These are phyloP conservation scores for Hippocampus abdominalis DNA, from an alignment of 2,113 vertebrate species.

Conservation along the genomic window DNA sequence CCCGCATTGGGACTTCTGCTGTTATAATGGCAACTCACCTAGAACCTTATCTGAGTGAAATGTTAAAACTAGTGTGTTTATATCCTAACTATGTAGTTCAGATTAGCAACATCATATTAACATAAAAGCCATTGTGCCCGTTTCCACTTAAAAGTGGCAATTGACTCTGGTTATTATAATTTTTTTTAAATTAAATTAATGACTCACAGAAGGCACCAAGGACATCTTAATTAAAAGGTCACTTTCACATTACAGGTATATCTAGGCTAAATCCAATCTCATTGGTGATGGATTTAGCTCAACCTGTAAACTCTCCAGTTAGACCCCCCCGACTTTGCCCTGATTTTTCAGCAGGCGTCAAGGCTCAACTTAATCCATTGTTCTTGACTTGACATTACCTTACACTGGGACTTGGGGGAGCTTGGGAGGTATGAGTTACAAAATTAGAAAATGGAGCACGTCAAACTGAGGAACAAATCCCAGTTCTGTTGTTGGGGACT, in stretches of 20 bases:
- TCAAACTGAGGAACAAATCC: conserved; percentile 76
- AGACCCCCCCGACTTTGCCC: conserved; percentile 60
- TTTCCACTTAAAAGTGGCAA: not conserved
- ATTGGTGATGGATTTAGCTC: conserved; percentile 11
- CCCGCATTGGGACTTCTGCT: conserved; percentile 8
- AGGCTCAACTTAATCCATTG: conserved; percentile 70
- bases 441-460: conserved; percentile 82
- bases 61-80: not conserved
- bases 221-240: conserved; percentile 13
- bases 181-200: not conserved
- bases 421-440: conserved; percentile 67
- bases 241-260: conserved; percentile 2
- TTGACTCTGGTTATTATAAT: not conserved
- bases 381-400: conserved; percentile 79
- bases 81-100: not conserved
- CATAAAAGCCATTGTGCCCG: not conserved
- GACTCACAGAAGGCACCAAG: not conserved
- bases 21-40: conserved; percentile 24
- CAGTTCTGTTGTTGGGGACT: conserved; percentile 70
- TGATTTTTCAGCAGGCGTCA: conserved; percentile 65
- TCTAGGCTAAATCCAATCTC: conserved; percentile 16
- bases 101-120: not conserved
- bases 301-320: conserved; percentile 16
- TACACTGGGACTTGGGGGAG: conserved; percentile 67
- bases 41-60: conserved; percentile 31